Evolutionary conservation across 2,888 invertebrate species (phyloP).

Genomic region (Eupithecia subumbrata): DNA sequence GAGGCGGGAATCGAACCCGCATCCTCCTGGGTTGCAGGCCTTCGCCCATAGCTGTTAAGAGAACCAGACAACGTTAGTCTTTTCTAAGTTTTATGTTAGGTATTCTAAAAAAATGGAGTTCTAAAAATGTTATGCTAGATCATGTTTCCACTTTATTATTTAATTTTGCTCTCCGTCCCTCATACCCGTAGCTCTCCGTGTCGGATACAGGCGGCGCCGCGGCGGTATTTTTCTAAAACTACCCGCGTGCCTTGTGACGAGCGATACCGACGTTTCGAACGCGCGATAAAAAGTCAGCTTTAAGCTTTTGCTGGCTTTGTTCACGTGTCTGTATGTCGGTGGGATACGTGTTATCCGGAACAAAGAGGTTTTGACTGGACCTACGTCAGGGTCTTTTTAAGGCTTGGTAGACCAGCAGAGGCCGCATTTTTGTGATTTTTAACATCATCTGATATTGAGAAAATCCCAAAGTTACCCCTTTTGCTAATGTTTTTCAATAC

Average conservation of each 20-base stretch:
- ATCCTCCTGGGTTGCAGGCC: too few species aligned
- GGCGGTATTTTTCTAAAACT: conserved; percentile 64
- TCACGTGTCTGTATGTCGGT: conserved; percentile 7
- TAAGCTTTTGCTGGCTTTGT: conserved; percentile 19
- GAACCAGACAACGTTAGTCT: too few species aligned
- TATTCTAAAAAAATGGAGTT: too few species aligned
- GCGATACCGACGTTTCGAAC: conserved; percentile 45
- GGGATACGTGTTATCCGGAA: neutral
- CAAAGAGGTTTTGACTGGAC: conserved; percentile 1
- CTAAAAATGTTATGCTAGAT: neutral
- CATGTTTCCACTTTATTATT: neutral
- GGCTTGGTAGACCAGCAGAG: too few species aligned
- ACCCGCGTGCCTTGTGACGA: conserved; percentile 38
- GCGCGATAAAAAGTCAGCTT: conserved; percentile 23
- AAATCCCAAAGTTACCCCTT: too few species aligned
- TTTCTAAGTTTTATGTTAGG: neutral
- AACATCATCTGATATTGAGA: too few species aligned
- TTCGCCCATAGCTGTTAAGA: too few species aligned
- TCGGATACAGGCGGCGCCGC: conserved; percentile 57
- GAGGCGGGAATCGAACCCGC: too few species aligned
- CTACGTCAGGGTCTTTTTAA: neutral
- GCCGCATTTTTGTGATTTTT: too few species aligned
- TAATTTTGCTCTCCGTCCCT: neutral
- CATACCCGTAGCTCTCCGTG: conserved; percentile 53
- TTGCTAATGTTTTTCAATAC: too few species aligned